Base-by-base conservation (phyloP, 1,140 invertebrate species). In the Drosophila orena region DNA sequence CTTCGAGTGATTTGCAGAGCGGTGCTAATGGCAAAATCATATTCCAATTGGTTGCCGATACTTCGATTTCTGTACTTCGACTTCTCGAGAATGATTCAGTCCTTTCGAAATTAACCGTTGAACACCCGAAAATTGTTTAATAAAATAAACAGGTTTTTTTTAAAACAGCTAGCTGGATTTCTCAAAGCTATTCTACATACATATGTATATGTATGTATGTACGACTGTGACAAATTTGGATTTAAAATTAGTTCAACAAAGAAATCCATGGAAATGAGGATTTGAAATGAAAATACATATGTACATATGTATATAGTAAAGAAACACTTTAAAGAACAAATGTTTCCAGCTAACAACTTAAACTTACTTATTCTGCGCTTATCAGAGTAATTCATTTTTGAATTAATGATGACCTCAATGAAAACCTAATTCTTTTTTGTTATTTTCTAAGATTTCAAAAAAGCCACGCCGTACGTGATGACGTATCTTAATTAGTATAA, bases 1-100 rank as follows among this genome's bases (percentile, higher is more conserved):
- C 57, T 70, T 57, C 15, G 34, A 65, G 22, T 49, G 38, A 72
- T 74, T 74, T 58, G 40, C 71, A 75, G 61, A 53, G 12, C 34
- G 14, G 60, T 76, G 72, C 72, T 76, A 76, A 70, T 70, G 52
- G 27, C 27, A 49, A 47, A 47, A 56, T 69, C 68, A 70, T 49
- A 57, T 49, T 50, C 30, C 65, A 30, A 50, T 43, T 64, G 20
- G 34, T 35, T 43, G 37, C 37, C 46, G 20, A 68, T 43, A 52
- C 68, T 38, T 37, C 34, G 46, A 17, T 42, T 55, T 59, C 14
- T 8, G 60, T 37, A 30, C 22, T 65, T 40, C 22, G 5, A 37
- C 15, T 34, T 34, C 1, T 15, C 17, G n/a, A 24, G 30, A 64
- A 37, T 68, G 30, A 68, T 52, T 65, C 37, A 52, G 46, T 12